Evolutionary conservation across 2,888 invertebrate species (phyloP).

Genomic region (Nezara viridula): DNA sequence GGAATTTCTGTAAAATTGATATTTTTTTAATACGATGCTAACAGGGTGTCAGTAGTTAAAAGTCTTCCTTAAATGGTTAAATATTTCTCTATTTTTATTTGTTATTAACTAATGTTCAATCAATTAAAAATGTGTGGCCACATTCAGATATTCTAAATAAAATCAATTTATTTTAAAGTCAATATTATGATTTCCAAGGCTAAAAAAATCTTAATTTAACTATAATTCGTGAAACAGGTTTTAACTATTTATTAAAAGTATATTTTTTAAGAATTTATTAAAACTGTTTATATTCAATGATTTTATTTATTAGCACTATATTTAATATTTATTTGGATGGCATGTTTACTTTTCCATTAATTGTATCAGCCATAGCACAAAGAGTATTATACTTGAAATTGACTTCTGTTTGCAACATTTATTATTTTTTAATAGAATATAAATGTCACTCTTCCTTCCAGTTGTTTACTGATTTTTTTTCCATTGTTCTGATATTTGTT

Average conservation of each 20-base stretch:
- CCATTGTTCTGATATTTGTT: background rate
- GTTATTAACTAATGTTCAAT: background rate
- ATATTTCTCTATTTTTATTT: background rate
- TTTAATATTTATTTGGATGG: background rate
- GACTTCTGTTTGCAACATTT: background rate
- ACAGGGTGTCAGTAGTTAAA: conserved; percentile 14
- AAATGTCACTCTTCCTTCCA: background rate
- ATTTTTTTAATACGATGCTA: conserved; percentile 5
- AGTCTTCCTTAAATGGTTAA: conserved; percentile 47
- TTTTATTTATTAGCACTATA: background rate
- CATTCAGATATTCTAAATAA: background rate
- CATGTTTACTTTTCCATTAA: background rate
- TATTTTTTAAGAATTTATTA: background rate
- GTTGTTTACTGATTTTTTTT: background rate
- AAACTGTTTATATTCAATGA: background rate
- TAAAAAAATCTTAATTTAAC: background rate
- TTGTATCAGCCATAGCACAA: background rate
- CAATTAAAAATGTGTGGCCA: background rate
- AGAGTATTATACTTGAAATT: background rate
- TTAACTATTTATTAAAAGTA: background rate
- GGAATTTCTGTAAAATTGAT: background rate
- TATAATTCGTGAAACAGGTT: background rate
- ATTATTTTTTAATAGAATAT: background rate
- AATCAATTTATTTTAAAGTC: background rate
- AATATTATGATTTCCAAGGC: background rate